Base-by-base conservation (phyloP, 1,140 invertebrate species). In the Procambarus virginalis region DNA sequence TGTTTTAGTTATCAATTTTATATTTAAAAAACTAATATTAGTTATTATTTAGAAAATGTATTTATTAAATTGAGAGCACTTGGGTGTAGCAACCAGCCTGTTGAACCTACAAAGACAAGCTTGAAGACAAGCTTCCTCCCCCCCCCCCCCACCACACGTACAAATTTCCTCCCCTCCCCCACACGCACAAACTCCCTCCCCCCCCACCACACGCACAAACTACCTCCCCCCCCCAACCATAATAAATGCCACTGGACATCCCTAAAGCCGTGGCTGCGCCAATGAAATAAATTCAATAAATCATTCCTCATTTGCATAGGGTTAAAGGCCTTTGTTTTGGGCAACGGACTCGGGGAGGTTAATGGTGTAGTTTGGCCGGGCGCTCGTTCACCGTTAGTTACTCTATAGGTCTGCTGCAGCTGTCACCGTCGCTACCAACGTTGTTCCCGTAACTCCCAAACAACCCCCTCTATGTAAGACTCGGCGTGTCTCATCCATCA, bases 271-370 rank as follows among this genome's bases (percentile, higher is more conserved):
- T 81, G 79, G 22, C 79, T 55, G 10, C 60, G n/a, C 51, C 51
- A 81, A 81, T 81, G 79, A 81, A 81, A 81, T 81, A 81, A 81
- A 81, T 34, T 51, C 45, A 81, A 64, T 81, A 81, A 81, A 81
- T 81, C 79, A 81, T 81, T 45, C 55, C 79, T 34, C 79, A 81
- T 81, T 81, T 81, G 79, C 79, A 81, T 81, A 81, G 79, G 79
- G 79, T n/a, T 51, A 81, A 49, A 81, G 51, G n/a, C 51, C 79
- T 60, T 81, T 81, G 79, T 81, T 81, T 81, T 81, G 51, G 51
- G 79, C 60, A 81, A 81, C 79, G 79, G 79, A 10, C 79, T 55
- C 20, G 10, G 51, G 4, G 6, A 9, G 8, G 51, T 8, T 22
- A 8, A 10, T 9, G 79, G 51, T 8, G 51, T 68, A 68, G 64